Evolutionary conservation across 2,113 vertebrate species (phyloP), one percentile per base, ranked within the genome.

Genomic region (Rhombomys opimus): DNA sequence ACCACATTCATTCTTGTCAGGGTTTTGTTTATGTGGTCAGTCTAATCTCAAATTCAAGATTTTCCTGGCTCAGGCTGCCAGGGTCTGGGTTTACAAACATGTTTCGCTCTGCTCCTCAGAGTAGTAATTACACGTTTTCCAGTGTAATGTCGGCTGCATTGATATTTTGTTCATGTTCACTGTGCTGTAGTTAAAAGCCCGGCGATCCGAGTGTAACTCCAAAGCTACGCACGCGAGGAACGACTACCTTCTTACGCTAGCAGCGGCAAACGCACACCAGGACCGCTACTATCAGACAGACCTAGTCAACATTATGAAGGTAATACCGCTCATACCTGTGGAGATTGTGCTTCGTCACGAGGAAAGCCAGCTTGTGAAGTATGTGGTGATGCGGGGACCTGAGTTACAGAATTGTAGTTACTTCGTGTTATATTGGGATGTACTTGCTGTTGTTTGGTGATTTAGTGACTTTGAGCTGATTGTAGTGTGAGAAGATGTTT

Each of bases 221-320:
- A 99, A 99, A 98, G 99, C 99, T 0, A 99, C 99, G 32, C 99
- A 99, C 0, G 99, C 99, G 22, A 98, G 99, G 97, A 99, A 99
- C 57, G 99, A 99, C 98, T 99, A 99, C 97, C 99, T 99, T 92
- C 99, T 99, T 88, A 99, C 99, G 0, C 98, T 99, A 97, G 99
- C 99, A 90, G 99, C 99, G 89, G 99, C 99, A 88, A 99, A 99
- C 32, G 99, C 99, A 63, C 99, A 99, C 97, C 99, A 99, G 41
- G 99, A 99, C 96, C 99, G 99, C 97, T 99, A 99, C 97, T 99
- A 99, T 97, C 99, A 99, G 70, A 99, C 99, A 27, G 99, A 99
- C 97, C 98, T 99, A 68, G 98, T 99, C 54, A 99, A 99, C 98
- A 99, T 99, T 97, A 99, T 99, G 98, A 99, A 99, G 99, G 99